Percentiles rank a stretch among this genome's conserved stretches.
Evolutionary conservation across 1,140 invertebrate genomes (phyloP).

Genomic region (Bombus polaris): DNA sequence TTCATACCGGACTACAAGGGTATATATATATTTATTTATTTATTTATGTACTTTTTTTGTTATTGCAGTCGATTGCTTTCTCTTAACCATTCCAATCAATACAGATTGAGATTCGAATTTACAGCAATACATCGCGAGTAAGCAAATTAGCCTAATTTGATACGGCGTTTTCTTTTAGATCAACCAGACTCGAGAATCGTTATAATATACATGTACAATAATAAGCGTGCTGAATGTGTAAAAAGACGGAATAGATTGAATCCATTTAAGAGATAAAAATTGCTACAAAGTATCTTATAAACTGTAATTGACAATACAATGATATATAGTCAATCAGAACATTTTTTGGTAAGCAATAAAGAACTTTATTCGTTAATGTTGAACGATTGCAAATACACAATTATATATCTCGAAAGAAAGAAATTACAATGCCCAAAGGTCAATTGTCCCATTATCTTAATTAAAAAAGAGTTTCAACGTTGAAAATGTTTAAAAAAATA

Average conservation of each 20-base stretch:
- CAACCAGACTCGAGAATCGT: neutral
- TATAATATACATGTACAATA: neutral
- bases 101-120: constrained; percentile 12
- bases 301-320: constrained; percentile 46
- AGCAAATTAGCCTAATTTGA: constrained; percentile 34
- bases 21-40: neutral
- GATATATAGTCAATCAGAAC: constrained; percentile 31
- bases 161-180: neutral
- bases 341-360: neutral
- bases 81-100: constrained; percentile 2
- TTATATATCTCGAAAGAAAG: too few relatives aligned
- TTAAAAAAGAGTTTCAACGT: neutral
- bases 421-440: neutral
- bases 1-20: constrained; percentile 16
- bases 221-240: constrained; percentile 46
- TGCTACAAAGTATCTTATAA: constrained; percentile 42
- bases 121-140: constrained; percentile 26
- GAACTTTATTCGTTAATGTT: neutral
- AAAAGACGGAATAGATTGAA: constrained; percentile 46
- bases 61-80: constrained; percentile 24
- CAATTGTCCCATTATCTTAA: neutral
- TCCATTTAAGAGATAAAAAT: constrained; percentile 42
- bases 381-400: neutral
- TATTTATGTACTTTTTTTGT: neutral
- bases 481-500: neutral